Evolutionary conservation across 2,888 invertebrate genomes (phyloP).

Genomic region (Morinoia aosen): DNA sequence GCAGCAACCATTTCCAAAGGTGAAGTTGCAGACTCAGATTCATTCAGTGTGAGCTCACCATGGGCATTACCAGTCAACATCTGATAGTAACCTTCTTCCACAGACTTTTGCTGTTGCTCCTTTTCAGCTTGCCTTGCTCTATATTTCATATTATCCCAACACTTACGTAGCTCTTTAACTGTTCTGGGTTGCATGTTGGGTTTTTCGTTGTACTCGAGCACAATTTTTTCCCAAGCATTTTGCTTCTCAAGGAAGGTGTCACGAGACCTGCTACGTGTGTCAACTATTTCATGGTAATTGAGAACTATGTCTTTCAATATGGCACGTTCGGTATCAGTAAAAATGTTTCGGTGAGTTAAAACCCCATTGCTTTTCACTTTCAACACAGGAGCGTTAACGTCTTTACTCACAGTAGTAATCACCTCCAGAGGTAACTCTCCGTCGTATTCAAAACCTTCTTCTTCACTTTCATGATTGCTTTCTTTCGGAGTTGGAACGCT

Average conservation of each 20-base stretch:
- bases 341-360: conserved; percentile 8
- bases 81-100: conserved; percentile 49
- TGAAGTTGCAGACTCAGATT: neutral
- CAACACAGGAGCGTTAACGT: neutral
- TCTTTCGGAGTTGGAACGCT: conserved; percentile 22
- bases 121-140: conserved; percentile 66
- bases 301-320: conserved; percentile 63
- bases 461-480: conserved; percentile 41
- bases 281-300: conserved; percentile 66
- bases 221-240: conserved; percentile 67
- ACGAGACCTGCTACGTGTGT: conserved; percentile 64
- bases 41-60: neutral
- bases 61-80: conserved; percentile 32
- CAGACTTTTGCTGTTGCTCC: conserved; percentile 56
- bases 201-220: conserved; percentile 66
- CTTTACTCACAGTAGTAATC: conserved; percentile 25
- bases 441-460: conserved; percentile 47
- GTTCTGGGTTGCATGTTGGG: conserved; percentile 66
- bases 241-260: conserved; percentile 66
- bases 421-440: conserved; percentile 36
- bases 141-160: conserved; percentile 67
- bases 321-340: neutral
- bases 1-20: conserved; percentile 28
- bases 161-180: conserved; percentile 65
- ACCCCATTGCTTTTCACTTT: conserved; percentile 46